Evolutionary conservation across 2,888 invertebrate genomes (phyloP).

Genomic region (Acleris sparsana): DNA sequence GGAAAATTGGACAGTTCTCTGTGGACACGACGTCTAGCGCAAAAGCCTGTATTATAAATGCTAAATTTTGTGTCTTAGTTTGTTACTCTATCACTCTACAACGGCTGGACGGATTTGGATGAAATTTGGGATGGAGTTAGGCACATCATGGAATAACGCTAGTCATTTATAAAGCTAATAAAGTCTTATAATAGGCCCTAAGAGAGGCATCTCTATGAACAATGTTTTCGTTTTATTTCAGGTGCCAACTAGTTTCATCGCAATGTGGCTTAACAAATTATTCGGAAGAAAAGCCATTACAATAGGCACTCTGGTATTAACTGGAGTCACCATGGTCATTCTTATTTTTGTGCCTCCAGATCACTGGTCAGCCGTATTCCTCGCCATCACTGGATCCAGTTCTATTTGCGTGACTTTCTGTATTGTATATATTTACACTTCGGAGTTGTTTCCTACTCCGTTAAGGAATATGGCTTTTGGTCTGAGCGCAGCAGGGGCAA

Average conservation of each 20-base stretch:
- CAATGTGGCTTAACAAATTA: constrained; percentile 50
- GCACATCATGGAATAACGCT: too few species aligned
- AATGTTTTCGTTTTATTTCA: constrained; percentile 45
- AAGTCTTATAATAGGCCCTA: too few species aligned
- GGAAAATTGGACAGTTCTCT: too few species aligned
- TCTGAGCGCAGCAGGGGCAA: constrained; percentile 52
- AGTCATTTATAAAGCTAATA: too few species aligned
- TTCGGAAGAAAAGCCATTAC: constrained; percentile 51
- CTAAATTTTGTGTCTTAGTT: too few species aligned
- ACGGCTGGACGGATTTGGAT: too few species aligned
- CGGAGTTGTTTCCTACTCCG: constrained; percentile 64
- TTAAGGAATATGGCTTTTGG: constrained; percentile 63
- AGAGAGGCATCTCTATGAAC: too few species aligned
- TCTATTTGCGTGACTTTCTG: constrained; percentile 45
- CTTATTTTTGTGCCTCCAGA: constrained; percentile 49
- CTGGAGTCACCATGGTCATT: constrained; percentile 48
- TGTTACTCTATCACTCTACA: too few species aligned
- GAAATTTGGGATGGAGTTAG: too few species aligned
- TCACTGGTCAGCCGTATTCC: constrained; percentile 46
- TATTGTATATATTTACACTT: constrained; percentile 51
- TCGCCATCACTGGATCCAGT: constrained; percentile 50
- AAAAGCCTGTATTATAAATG: too few species aligned
- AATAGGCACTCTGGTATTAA: constrained; percentile 41
- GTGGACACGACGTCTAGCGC: too few species aligned
- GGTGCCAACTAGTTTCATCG: constrained; percentile 48